phyloP scores from a whole-genome alignment of 1,140 invertebrate species.

The Drosophila pseudoobscura region DNA sequence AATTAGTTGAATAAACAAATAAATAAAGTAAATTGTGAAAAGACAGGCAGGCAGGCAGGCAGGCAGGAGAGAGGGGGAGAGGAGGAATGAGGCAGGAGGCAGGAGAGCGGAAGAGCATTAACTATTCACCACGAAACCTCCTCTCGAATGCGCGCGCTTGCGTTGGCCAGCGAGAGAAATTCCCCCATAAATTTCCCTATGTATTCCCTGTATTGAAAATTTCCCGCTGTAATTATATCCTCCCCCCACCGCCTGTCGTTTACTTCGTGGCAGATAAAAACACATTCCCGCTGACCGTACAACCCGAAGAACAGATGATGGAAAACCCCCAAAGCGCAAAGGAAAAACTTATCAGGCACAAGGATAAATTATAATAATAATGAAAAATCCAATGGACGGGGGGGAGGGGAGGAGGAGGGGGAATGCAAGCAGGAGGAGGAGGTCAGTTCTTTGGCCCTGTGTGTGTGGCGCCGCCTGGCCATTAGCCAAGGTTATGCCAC shows the following conservation, averaged over 20 bases:
- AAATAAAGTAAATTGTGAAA: neutral
- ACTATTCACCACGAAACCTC: slow-evolving; percentile 27
- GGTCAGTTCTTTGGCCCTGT: slow-evolving; percentile 19
- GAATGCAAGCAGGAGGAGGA: neutral
- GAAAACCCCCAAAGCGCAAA: slow-evolving; percentile 30
- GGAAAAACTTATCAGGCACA: slow-evolving; percentile 56
- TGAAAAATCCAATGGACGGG: slow-evolving; percentile 44
- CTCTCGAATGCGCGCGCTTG: slow-evolving; percentile 34
- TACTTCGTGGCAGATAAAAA: slow-evolving; percentile 37
- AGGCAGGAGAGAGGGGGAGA: slow-evolving; percentile 3
- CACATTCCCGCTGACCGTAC: slow-evolving; percentile 48
- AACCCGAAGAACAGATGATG: slow-evolving; percentile 18
- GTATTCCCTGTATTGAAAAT: slow-evolving; percentile 25
- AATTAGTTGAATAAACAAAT: too few relatives aligned
- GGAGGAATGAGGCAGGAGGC: neutral
- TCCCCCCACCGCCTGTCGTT: neutral
- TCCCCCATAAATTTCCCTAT: slow-evolving; percentile 48
- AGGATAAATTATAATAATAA: slow-evolving; percentile 72
- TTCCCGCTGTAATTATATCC: slow-evolving; percentile 4
- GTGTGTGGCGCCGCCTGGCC: slow-evolving; percentile 6
- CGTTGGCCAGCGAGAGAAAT: neutral
- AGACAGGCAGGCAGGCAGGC: neutral
- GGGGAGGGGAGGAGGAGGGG: neutral
- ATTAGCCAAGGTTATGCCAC: slow-evolving; percentile 62
- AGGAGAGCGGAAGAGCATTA: neutral